phyloP scores from a whole-genome alignment of 2,797 vertebrate species.

The Serranus cabrilla region DNA sequence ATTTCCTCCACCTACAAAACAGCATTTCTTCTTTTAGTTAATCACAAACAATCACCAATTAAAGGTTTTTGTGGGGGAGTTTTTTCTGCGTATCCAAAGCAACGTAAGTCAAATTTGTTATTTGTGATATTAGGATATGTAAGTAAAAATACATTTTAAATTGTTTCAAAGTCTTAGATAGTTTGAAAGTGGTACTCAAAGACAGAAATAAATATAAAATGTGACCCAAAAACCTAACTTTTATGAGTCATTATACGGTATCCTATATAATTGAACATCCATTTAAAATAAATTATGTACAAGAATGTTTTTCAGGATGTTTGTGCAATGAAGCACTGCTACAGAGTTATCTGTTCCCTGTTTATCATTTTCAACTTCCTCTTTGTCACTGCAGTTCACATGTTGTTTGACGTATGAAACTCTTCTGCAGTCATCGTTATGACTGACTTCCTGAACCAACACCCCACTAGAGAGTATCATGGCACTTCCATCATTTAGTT shows the following conservation, averaged over 20 bases:
- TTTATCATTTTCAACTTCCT: conserved; percentile 7
- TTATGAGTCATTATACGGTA: too few species aligned
- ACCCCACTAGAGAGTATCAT: not conserved
- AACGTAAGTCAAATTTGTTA: too few species aligned
- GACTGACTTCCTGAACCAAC: not conserved
- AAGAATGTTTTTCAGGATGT: not conserved
- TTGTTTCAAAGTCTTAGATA: not conserved
- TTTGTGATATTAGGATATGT: too few species aligned
- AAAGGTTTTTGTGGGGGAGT: too few species aligned
- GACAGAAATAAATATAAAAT: not conserved
- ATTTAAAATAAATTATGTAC: not conserved
- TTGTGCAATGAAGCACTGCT: not conserved
- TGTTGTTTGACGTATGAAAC: not conserved
- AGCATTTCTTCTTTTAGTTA: not conserved
- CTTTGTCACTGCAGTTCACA: not conserved
- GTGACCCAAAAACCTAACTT: not conserved
- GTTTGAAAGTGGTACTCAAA: not conserved
- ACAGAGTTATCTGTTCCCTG: not conserved
- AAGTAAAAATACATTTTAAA: too few species aligned
- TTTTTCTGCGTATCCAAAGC: too few species aligned
- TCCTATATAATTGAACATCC: not conserved
- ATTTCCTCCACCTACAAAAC: not conserved
- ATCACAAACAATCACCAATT: not conserved
- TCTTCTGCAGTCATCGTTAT: not conserved
- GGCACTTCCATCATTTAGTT: not conserved